Percentiles rank a stretch among this genome's conserved stretches.
These are phyloP conservation scores for Drosophila tropicalis DNA, from an alignment of 1,140 invertebrate species.

Conservation along the genomic window DNA sequence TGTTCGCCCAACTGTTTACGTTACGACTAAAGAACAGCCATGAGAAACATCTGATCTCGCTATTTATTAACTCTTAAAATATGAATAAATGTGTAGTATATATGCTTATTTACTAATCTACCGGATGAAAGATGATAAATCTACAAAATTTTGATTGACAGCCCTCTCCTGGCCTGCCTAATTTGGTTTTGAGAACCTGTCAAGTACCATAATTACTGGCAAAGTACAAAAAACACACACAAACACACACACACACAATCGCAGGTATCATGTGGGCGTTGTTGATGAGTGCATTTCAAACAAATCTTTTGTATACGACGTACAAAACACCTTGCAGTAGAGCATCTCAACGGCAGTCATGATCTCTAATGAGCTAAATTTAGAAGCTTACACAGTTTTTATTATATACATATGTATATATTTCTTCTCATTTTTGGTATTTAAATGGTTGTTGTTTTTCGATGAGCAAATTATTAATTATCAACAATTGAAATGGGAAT, in stretches of 20 bases:
- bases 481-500: conserved; percentile 42
- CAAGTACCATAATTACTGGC: conserved; percentile 59
- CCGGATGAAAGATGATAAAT: conserved; percentile 36
- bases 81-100: not conserved
- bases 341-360: no score
- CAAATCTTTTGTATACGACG: conserved; percentile 8
- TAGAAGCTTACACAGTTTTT: conserved; percentile 60
- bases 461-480: conserved; percentile 76
- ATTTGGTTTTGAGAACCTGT: conserved; percentile 49
- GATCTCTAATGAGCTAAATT: conserved; percentile 45
- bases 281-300: conserved; percentile 59
- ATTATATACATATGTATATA: conserved; percentile 6
- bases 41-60: conserved; percentile 72
- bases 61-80: conserved; percentile 1
- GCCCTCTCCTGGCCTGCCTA: conserved; percentile 61
- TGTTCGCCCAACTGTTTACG: conserved; percentile 72
- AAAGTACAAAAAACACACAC: conserved; percentile 47
- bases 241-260: conserved; percentile 34
- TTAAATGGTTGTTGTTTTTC: conserved; percentile 48
- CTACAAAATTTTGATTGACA: conserved; percentile 58
- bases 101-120: not conserved
- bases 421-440: conserved; percentile 5
- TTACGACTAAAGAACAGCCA: conserved; percentile 74
- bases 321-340: conserved; percentile 31
- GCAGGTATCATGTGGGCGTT: conserved; percentile 33